Percentiles rank a stretch among this genome's conserved stretches.
Conservation (phyloP, 2,113 vertebrate genomes). For the Burhinus oedicnemus region DNA sequence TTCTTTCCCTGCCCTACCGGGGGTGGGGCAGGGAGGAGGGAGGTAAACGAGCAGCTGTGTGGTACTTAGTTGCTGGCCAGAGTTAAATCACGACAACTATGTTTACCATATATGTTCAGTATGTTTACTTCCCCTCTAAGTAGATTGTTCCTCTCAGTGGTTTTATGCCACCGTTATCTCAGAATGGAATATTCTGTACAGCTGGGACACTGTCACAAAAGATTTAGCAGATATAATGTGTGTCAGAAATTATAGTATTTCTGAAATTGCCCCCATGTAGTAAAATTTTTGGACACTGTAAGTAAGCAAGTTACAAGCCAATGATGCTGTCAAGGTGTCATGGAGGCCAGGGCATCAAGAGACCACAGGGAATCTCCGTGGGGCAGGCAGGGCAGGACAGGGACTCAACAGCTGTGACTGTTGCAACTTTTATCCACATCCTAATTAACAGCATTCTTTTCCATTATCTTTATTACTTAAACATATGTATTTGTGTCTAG, state of each 20-base stretch:
- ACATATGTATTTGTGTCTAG: not conserved
- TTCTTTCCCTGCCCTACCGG: not conserved
- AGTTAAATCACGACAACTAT: not conserved
- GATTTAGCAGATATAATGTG: not conserved
- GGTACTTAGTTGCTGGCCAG: not conserved
- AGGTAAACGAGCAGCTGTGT: not conserved
- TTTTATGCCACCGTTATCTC: not conserved
- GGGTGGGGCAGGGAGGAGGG: rapidly evolving
- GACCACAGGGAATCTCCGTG: not conserved
- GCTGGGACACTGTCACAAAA: not conserved
- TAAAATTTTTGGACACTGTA: rapidly evolving
- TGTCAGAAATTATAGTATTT: not conserved
- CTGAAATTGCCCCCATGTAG: not conserved
- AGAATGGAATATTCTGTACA: not conserved
- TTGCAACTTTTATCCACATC: not conserved
- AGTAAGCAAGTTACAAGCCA: not conserved
- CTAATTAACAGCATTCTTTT: not conserved
- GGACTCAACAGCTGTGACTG: not conserved
- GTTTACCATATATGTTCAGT: not conserved
- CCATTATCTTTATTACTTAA: not conserved
- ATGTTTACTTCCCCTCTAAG: not conserved
- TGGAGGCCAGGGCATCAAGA: not conserved
- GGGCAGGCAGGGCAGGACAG: not conserved
- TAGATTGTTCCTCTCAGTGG: not conserved
- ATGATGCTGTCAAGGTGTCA: rapidly evolving